These are phyloP conservation scores for Taenioides sp. DNA, from an alignment of 2,797 vertebrate species.

Conservation along the genomic window DNA sequence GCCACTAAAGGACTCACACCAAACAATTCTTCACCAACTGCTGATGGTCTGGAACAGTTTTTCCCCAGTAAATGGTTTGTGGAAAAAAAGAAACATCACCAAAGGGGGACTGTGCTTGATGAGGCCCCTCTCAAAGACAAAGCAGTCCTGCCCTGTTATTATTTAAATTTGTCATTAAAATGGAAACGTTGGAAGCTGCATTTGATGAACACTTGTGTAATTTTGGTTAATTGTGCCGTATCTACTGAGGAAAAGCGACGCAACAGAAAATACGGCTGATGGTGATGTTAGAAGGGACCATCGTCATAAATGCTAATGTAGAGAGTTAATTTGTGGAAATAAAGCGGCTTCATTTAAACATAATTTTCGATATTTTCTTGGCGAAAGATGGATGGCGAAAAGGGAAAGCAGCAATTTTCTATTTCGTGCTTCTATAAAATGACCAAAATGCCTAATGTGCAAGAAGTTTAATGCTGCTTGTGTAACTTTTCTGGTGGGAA, in stretches of 20 bases:
- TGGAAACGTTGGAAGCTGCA: slow-evolving; percentile 20
- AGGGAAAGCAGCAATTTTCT: not conserved
- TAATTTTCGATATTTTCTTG: not conserved
- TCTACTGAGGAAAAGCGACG: slow-evolving; percentile 21
- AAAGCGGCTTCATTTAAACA: too few species aligned
- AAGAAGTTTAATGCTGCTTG: not conserved
- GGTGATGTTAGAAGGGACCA: slow-evolving; percentile 4
- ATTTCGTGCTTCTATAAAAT: not conserved
- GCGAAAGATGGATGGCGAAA: not conserved
- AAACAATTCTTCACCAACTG: slow-evolving; percentile 47
- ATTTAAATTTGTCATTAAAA: slow-evolving; percentile 47
- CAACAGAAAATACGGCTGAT: slow-evolving; percentile 18
- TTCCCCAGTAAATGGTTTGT: slow-evolving; percentile 32
- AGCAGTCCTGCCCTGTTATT: slow-evolving; percentile 43
- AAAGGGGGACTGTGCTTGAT: slow-evolving; percentile 31
- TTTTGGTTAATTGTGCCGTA: slow-evolving; percentile 47
- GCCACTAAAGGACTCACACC: slow-evolving; percentile 36
- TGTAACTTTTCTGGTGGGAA: not conserved
- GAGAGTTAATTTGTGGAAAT: slow-evolving; percentile 3
- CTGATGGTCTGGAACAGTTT: slow-evolving; percentile 52
- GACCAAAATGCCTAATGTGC: not conserved
- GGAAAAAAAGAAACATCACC: slow-evolving; percentile 2
- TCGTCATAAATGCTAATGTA: not conserved
- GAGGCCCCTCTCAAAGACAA: slow-evolving; percentile 42
- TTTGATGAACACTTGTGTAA: slow-evolving; percentile 45